Evolutionary conservation across 92 coral and sea anemone species (phyloP).

Genomic region (Porites lobata): DNA sequence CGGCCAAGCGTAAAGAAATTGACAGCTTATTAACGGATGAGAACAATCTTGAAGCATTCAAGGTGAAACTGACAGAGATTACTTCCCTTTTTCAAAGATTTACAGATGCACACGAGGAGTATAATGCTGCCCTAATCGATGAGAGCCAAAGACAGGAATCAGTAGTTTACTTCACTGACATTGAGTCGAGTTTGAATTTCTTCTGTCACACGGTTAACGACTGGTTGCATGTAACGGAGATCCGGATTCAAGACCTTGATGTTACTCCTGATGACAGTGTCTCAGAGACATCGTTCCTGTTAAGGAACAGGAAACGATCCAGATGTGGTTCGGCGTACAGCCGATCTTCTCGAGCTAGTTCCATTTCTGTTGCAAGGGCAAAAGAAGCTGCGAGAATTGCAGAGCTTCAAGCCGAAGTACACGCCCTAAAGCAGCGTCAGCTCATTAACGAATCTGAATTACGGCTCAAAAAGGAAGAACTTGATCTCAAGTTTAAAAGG

Average conservation of each 20-base stretch:
- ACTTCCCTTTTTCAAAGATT: not conserved
- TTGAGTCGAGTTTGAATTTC: not conserved
- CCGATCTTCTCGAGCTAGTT: not conserved
- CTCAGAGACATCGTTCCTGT: not conserved
- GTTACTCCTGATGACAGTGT: not conserved
- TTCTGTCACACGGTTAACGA: constrained; percentile 3
- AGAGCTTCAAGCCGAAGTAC: no score
- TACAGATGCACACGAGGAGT: not conserved
- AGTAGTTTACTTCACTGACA: not conserved
- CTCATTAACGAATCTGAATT: no score
- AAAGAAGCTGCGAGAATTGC: no score
- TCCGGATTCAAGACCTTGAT: not conserved
- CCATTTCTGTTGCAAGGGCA: not conserved
- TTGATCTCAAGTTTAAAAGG: no score
- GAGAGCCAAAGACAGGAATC: not conserved
- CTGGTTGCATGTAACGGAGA: not conserved
- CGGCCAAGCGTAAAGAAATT: not conserved
- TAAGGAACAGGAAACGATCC: not conserved
- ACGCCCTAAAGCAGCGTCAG: no score
- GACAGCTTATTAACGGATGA: not conserved
- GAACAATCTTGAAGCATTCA: not conserved
- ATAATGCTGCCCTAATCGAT: not conserved
- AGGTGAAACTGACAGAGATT: not conserved
- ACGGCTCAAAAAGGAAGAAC: no score
- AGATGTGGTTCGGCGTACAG: not conserved